Base-by-base conservation (phyloP, 2,113 vertebrate genomes). In the Tricholaema leucomelas region DNA sequence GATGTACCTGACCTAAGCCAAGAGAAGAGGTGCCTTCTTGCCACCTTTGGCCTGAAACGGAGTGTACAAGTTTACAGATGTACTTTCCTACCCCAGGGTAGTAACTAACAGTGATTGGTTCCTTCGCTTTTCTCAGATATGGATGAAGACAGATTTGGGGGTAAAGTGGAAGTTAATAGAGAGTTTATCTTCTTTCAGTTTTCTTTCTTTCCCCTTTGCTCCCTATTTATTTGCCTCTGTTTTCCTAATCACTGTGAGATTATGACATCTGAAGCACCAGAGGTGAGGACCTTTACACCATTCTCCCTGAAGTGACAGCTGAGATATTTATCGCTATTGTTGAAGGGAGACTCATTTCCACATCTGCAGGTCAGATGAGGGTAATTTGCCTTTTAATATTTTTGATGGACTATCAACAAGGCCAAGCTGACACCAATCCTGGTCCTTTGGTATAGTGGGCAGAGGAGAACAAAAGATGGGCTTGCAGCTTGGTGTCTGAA, bases 241-340 rank as follows among this genome's bases (percentile, higher is more conserved):
- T 77, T 90, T 94, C 74, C 44, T 84, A 86, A 81, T 87, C 12
- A 1, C 66, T 54, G 30, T 21, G 59, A 93, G 63, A 75, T 79
- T 69, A 83, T 93, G 13, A 75, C 18, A 38, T 81, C 87, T 87
- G 84, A 94, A 58, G 88, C 87, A 85, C 58, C 81, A 60, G 65
- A 61, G 36, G 50, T 77, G 80, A 77, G 91, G 87, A 94, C 60
- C 60, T 4, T 9, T 71, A 30, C 72, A 78, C 71, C 55, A 40
- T 85, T 93, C 91, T 48, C 52, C 44, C 71, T 56, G 54, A 94
- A 81, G 61, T 55, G 81, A 76, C 74, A 79, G 55, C 63, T 73
- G 77, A 91, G 66, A 58, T 69, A 61, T 54, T 88, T 81, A 71
- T 81, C 70, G 56, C 67, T 44, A 87, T 85, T 81, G 52, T 83